A percentile compares a stretch with the other conserved stretches of the same genome.
phyloP scores from a whole-genome alignment of 2,113 vertebrate species.

The Oreocharis arfaki region DNA sequence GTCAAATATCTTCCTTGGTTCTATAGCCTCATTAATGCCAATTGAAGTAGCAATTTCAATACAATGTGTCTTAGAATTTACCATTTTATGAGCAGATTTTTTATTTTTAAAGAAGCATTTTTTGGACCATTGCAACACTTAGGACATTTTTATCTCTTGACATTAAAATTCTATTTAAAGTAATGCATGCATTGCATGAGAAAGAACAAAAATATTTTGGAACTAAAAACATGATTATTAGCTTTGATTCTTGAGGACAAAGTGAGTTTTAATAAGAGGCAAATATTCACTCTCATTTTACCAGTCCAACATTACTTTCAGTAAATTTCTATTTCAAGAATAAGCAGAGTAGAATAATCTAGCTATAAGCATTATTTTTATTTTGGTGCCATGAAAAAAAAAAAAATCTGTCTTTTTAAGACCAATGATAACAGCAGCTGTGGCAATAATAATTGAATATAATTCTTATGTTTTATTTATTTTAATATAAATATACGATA shows the following conservation, averaged over 20 bases:
- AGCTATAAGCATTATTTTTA: neutral
- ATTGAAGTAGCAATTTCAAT: neutral
- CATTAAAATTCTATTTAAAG: neutral
- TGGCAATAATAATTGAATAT: neutral
- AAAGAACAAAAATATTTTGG: neutral
- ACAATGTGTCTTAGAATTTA: neutral
- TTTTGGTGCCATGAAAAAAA: neutral
- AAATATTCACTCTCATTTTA: neutral
- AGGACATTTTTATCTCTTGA: neutral
- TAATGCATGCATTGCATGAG: neutral
- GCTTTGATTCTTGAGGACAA: neutral
- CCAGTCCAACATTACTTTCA: neutral
- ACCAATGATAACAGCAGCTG: neutral
- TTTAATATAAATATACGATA: neutral
- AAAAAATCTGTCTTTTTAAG: conserved; percentile 24
- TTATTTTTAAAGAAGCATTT: neutral
- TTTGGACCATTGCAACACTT: neutral
- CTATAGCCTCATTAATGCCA: neutral
- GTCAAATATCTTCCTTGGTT: neutral
- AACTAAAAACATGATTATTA: neutral
- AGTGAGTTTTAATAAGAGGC: neutral
- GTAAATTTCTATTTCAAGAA: neutral
- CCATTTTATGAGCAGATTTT: neutral
- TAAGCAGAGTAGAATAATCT: neutral
- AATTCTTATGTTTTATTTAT: neutral